Base-by-base conservation (phyloP, 2,888 invertebrate genomes). In the Lasioglossum morio region DNA sequence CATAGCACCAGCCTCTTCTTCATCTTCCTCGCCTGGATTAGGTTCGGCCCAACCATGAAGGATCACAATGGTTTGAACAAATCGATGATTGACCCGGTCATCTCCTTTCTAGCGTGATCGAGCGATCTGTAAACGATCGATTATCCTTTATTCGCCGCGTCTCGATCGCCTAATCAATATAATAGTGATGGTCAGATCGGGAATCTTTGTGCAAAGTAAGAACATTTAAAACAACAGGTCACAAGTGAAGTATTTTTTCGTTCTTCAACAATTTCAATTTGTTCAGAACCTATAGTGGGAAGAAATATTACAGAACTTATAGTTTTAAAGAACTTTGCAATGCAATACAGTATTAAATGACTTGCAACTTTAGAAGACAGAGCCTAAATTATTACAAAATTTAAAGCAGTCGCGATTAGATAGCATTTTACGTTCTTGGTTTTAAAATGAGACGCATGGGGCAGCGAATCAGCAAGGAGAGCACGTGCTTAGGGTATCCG, bases 1-100 rank as follows among this genome's bases (percentile, higher is more conserved):
- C 89, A 91, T 14, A 92, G 72, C 1, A 93, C 1, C 12, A 93
- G 73, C 74, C 90, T 88, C 73, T 90, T 94, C 83, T 85, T 93
- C 93, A 93, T 93, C 57, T 89, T 88, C 53, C 43, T 63, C 2
- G 23, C 69, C 12, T 19, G 4, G n/a, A 27, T 14, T 73, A 73
- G 4, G 30, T 19, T 19, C 30, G 48, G 12, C 2, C 14, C 14
- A 72, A 12, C 19, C 43, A 48, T 30, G 7, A 16, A 23, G 10
- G 19, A 48, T 30, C 19, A 12, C 23, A 48, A 34, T 4, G 30
- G 34, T 30, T 16, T 30, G 19, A 34, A 48, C 27, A 16, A 7
- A 30, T 30, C 19, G 8, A 30, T 1, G 19, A 30, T 30, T 16
- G 63, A 30, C 37, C 37, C 23, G 4, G 37, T 69, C 37, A 37